Base-by-base conservation (phyloP, 2,797 vertebrate genomes). In the Pangasius krempfi region DNA sequence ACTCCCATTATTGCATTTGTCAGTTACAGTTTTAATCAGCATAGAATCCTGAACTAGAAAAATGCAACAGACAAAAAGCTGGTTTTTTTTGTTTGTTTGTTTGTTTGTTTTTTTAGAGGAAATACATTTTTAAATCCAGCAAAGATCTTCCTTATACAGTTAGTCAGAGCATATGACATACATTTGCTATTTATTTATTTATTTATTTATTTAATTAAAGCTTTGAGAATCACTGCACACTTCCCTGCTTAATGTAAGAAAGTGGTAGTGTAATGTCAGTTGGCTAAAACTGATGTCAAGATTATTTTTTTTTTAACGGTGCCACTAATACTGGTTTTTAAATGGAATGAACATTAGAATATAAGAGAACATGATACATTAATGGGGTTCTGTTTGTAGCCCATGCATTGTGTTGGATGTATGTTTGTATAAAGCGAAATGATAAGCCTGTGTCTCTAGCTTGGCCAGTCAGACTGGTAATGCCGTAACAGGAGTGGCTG, bases 381-480 rank as follows among this genome's bases (percentile, higher is more conserved):
- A 85, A 79, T 16, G 10, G 79, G 86, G 75, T 86, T 88, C 60
- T 82, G 86, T 89, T 89, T 88, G 73, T 68, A 89, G 86, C 33
- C 76, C 78, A 76, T 86, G 86, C 64, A 85, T 88, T 92, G 89
- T 89, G 87, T 89, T 88, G 84, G 78, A 44, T 86, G 88, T 64
- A 87, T 52, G 60, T 89, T 88, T 90, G 88, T 89, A 88, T 91
- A 92, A 91, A 86, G 88, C 40, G 85, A 58, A 83, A 88, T 90
- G 88, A 89, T 18, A 89, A 95, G 89, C 94, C 88, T 91, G 95
- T 95, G 94, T 92, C 92, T 94, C 96, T 94, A 92, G 96, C 93
- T 90, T 18, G 93, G 94, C 96, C 94, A 94, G 96, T 96, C 90
- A 7, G 89, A 95, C 96, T 79, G 93, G 96, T 96, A 93, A 90